A percentile compares a stretch with the other conserved stretches of the same genome.
phyloP scores from a whole-genome alignment of 1,140 invertebrate genomes.

The Cheumatopsyche charites region DNA sequence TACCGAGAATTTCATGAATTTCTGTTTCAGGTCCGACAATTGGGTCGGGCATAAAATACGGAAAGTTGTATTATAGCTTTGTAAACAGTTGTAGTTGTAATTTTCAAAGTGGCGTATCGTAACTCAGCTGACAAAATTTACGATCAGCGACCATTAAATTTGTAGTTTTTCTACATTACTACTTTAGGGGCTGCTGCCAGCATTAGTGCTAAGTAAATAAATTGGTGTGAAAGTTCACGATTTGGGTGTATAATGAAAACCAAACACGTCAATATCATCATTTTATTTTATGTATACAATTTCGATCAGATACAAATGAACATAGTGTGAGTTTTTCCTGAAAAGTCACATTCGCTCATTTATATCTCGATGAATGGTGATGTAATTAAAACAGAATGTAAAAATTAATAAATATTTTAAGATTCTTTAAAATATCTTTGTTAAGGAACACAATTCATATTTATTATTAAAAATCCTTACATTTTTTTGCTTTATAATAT shows the following conservation, averaged over 20 bases:
- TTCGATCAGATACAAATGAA: constrained; percentile 31
- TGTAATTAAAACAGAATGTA: background rate
- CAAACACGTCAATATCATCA: constrained; percentile 19
- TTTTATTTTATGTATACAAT: constrained; percentile 35
- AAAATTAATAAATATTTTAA: constrained; percentile 11
- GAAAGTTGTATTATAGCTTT: background rate
- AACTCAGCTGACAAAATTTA: constrained; percentile 11
- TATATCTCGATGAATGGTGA: constrained; percentile 9
- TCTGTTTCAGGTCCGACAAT: too few relatives aligned
- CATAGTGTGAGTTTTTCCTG: constrained; percentile 11
- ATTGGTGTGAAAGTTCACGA: background rate
- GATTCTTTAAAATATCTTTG: background rate
- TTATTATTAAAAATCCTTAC: constrained; percentile 10
- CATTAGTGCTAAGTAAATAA: constrained; percentile 2
- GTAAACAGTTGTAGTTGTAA: constrained; percentile 20
- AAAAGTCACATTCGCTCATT: constrained; percentile 10
- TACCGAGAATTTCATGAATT: too few relatives aligned
- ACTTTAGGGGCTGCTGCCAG: constrained; percentile 1
- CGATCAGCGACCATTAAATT: constrained; percentile 27
- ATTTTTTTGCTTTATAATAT: background rate
- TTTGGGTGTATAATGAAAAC: constrained; percentile 10
- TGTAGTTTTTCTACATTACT: constrained; percentile 32
- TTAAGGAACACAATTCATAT: constrained; percentile 29
- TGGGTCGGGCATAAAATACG: too few relatives aligned
- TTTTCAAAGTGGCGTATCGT: constrained; percentile 27